Evolutionary conservation across 2,113 vertebrate species (phyloP), one percentile per base, ranked within the genome.

Genomic region (Silurus glanis): DNA sequence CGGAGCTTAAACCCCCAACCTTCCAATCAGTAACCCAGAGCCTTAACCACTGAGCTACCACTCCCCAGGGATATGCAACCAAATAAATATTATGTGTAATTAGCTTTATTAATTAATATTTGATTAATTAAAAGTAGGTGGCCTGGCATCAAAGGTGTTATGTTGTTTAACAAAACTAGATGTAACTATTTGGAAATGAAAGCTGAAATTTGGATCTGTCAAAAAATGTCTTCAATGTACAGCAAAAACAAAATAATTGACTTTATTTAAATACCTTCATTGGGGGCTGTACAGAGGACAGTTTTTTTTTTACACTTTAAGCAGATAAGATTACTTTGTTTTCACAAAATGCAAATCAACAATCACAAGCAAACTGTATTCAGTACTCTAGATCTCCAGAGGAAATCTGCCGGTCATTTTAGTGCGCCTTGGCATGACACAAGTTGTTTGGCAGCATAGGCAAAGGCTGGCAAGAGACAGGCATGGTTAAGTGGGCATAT

Each of bases 401-500:
- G 13, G 5, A 7, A 79, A 79, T 76, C 69, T 74, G 14, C 53
- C 0, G 6, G 23, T 55, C 53, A 37, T 58, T 58, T 79, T 19
- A 58, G 6, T 79, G n/a, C 71, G 51, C 80, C 83, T 75, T 81
- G 51, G 67, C 61, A 85, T 82, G 37, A 78, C 59, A 58, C 37
- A 55, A 47, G 81, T 56, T 82, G 69, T 69, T 87, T 89, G 85
- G 83, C 76, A 82, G 53, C 23, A 23, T 55, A 8, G 23, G 56
- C 23, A 12, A 71, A 28, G 75, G 82, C 74, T 89, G 88, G 88
- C 88, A 86, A 49, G 59, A 76, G 83, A 53, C 49, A 58, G 83
- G 83, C 78, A 89, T 9, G n/a, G 79, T 69, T 87, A 89, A 85
- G 67, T 80, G 76, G 85, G 58, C 76, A 86, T 78, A 75, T 61